Evolutionary conservation across 1,140 invertebrate genomes (phyloP).

Genomic region (Papilio dardanus): DNA sequence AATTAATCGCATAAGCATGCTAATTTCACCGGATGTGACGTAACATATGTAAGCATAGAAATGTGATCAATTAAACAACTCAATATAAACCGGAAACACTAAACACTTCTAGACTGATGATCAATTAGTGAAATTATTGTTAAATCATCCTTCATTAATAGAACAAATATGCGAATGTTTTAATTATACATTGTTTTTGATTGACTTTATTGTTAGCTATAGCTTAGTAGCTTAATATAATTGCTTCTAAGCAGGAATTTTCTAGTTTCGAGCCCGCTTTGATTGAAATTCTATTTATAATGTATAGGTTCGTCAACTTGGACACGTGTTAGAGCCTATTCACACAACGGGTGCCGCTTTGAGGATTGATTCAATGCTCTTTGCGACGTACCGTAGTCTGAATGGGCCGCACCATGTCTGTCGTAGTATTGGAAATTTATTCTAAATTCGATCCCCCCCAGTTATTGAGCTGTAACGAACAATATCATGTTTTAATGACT

Average conservation of each 20-base stretch:
- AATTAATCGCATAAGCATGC: neutral
- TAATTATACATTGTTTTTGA: neutral
- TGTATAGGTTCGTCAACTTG: neutral
- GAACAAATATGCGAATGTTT: conserved; percentile 2
- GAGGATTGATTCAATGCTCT: neutral
- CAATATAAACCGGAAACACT: neutral
- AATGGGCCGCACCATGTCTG: neutral
- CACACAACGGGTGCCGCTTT: neutral
- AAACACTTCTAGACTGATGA: neutral
- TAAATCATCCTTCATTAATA: neutral
- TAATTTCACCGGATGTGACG: conserved; percentile 7
- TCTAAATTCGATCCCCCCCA: conserved; percentile 7
- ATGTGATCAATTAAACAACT: conserved; percentile 13
- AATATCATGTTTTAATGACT: neutral
- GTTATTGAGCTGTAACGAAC: conserved; percentile 30
- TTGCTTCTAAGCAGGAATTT: neutral
- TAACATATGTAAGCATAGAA: conserved; percentile 16
- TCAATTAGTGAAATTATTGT: neutral
- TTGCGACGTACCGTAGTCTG: neutral
- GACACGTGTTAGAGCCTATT: neutral
- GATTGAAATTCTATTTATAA: conserved; percentile 6
- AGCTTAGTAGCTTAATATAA: neutral
- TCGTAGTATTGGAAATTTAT: neutral
- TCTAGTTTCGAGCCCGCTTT: neutral
- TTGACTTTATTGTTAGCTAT: too few relatives aligned